phyloP scores from a whole-genome alignment of 2,888 invertebrate genomes.

The Xestia ashworthii region DNA sequence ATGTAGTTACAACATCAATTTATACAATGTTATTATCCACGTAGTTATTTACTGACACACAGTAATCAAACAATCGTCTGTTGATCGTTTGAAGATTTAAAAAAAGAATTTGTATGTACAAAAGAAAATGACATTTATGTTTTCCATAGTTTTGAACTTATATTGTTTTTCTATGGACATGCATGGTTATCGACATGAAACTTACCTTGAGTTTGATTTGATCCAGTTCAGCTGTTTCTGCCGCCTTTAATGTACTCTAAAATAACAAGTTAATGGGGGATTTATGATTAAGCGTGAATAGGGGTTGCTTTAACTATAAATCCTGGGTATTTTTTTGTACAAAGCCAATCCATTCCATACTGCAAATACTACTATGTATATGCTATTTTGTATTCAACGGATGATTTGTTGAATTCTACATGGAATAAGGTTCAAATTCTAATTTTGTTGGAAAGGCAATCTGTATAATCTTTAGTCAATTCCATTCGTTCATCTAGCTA shows the following conservation, averaged over 20 bases:
- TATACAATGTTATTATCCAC: constrained; percentile 69
- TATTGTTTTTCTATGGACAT: constrained; percentile 67
- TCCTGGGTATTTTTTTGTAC: constrained; percentile 25
- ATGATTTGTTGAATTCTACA: constrained; percentile 49
- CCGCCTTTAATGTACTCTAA: constrained; percentile 85
- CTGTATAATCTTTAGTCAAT: constrained; percentile 20
- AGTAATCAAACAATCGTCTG: constrained; percentile 71
- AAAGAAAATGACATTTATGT: constrained; percentile 66
- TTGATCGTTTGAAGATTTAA: constrained; percentile 69
- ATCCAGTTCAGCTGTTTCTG: constrained; percentile 80
- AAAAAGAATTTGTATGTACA: constrained; percentile 74
- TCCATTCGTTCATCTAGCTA: constrained; percentile 57
- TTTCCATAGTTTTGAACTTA: constrained; percentile 53
- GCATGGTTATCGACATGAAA: constrained; percentile 54
- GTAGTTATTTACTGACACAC: constrained; percentile 80
- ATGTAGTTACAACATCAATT: constrained; percentile 56
- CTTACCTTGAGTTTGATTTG: constrained; percentile 88
- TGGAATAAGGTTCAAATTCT: background rate
- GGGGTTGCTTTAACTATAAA: constrained; percentile 62
- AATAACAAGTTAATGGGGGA: constrained; percentile 81
- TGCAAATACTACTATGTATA: constrained; percentile 1
- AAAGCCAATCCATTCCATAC: constrained; percentile 26
- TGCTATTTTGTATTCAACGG: constrained; percentile 46
- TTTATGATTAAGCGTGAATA: constrained; percentile 80
- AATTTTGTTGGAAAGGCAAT: constrained; percentile 12